These are phyloP conservation scores for Atta texana DNA, from an alignment of 1,140 invertebrate species.

Conservation along the genomic window DNA sequence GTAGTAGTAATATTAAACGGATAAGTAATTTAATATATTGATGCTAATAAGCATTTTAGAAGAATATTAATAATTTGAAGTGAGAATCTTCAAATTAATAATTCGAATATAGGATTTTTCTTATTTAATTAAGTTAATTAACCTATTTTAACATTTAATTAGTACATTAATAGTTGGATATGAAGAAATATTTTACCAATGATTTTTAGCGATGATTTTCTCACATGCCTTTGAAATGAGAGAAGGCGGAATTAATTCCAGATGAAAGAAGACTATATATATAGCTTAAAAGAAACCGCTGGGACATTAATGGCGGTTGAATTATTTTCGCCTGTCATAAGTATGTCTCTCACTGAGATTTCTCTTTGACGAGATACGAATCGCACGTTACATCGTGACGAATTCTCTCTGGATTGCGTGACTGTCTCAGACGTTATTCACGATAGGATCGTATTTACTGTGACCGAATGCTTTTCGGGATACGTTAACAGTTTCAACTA, in stretches of 20 bases:
- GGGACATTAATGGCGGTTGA: constrained; percentile 21
- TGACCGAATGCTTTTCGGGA: neutral
- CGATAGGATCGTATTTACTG: neutral
- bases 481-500: constrained; percentile 27
- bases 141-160: neutral
- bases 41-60: too few relatives aligned
- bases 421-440: constrained; percentile 6
- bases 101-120: too few relatives aligned
- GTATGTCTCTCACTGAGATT: neutral
- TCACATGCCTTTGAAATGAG: neutral
- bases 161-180: neutral
- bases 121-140: neutral
- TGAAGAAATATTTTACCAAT: neutral
- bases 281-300: neutral
- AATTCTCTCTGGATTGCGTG: constrained; percentile 16
- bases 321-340: constrained; percentile 17
- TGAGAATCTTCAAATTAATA: too few relatives aligned
- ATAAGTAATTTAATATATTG: too few relatives aligned
- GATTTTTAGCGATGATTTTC: neutral
- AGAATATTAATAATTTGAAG: too few relatives aligned
- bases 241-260: constrained; percentile 2
- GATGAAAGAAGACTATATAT: constrained; percentile 13
- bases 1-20: too few relatives aligned
- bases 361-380: constrained; percentile 10
- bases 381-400: constrained; percentile 19